Conservation (phyloP, 1,140 invertebrate species). For the Pseudomyrmex pallidus region DNA sequence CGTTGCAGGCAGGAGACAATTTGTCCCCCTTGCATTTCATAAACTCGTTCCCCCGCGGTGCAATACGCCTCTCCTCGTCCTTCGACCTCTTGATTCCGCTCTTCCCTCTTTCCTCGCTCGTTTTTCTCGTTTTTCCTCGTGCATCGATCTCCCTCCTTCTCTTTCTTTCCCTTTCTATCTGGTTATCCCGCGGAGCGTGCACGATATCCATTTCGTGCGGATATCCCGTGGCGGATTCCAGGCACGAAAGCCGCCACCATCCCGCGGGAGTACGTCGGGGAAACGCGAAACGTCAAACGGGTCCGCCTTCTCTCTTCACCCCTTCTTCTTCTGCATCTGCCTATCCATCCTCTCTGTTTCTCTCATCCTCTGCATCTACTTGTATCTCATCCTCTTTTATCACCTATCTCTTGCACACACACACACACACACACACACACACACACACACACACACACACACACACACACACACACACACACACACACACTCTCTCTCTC, state of each 20-base stretch:
- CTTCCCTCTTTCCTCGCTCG: neutral
- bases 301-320: conserved; percentile 43
- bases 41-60: conserved; percentile 55
- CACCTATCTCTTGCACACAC: neutral
- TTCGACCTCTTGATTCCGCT: conserved; percentile 27
- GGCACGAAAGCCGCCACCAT: conserved; percentile 76
- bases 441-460: no score
- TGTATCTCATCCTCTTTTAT: conserved; percentile 27
- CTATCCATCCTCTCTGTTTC: neutral
- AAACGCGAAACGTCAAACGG: conserved; percentile 81
- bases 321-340: conserved; percentile 44
- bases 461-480: no score
- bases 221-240: conserved; percentile 77
- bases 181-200: conserved; percentile 67
- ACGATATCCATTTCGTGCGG: conserved; percentile 79
- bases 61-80: conserved; percentile 29
- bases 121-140: conserved; percentile 2
- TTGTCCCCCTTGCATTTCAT: conserved; percentile 67
- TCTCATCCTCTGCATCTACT: conserved; percentile 35
- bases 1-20: conserved; percentile 63
- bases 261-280: conserved; percentile 77
- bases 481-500: neutral
- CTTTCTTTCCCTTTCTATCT: conserved; percentile 50
- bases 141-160: conserved; percentile 5
- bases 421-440: no score